Evolutionary conservation across 2,797 vertebrate genomes (phyloP).

Genomic region (Myiotriccus ornatus): DNA sequence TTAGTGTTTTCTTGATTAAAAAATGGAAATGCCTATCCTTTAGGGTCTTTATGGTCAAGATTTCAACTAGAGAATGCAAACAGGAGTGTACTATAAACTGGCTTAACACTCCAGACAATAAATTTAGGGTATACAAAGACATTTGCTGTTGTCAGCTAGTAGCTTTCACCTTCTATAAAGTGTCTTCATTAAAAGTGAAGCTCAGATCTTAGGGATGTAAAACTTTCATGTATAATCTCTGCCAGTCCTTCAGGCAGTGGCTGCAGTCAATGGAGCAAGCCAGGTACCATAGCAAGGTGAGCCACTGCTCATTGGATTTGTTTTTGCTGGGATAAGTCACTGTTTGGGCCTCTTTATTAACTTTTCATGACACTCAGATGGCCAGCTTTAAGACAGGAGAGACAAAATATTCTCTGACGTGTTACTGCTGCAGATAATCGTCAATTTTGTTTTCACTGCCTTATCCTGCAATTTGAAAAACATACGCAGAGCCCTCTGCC

Average conservation of each 20-base stretch:
- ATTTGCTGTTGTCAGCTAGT: background rate
- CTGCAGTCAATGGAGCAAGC: background rate
- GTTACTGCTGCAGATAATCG: background rate
- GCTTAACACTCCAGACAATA: background rate
- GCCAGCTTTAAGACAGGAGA: background rate
- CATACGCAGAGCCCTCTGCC: background rate
- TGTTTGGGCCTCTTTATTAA: background rate
- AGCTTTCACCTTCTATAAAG: background rate
- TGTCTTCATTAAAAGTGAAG: background rate
- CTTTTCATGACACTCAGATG: background rate
- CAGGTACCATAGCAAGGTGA: rapidly evolving
- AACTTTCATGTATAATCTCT: background rate
- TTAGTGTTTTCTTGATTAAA: background rate
- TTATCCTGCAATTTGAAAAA: background rate
- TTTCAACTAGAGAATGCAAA: background rate
- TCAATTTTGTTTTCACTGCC: background rate
- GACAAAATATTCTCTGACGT: background rate
- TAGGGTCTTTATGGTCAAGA: background rate
- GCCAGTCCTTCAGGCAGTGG: background rate
- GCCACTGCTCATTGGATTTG: background rate
- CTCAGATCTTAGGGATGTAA: background rate
- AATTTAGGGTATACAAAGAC: background rate
- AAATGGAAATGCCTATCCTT: background rate
- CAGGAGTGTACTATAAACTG: background rate
- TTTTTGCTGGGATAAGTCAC: background rate